Evolutionary conservation across 1,140 invertebrate genomes (phyloP), one percentile per base, ranked within the genome.

Genomic region (Probaryconus sp.): DNA sequence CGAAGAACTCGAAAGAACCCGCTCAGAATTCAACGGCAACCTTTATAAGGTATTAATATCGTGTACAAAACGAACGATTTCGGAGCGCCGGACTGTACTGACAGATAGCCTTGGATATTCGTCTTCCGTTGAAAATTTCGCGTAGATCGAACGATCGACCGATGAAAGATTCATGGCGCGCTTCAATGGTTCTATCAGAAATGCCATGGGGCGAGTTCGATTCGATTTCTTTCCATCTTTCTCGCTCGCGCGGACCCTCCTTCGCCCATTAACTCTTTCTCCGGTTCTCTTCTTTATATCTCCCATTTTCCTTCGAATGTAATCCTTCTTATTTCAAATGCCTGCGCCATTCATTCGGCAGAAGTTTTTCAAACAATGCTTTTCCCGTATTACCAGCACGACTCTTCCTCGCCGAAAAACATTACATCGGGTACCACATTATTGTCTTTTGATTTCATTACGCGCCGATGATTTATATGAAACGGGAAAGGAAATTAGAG

Each of bases 161-260:
- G 75, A 81, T 82, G 81, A 80, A 81, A 82, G 76, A 82, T 82
- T 81, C 81, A 83, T 81, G 73, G 70, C 72, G 40, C 38, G 77
- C 68, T 77, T 67, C 78, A 65, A 78, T 79, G 74, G 67, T 72
- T 75, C 77, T 64, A 81, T 81, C 78, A 71, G 71, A 79, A 81
- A 73, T 75, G 72, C 78, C 69, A 64, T 60, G 55, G 58, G 60
- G 71, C 60, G 37, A 58, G 9, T 5, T 17, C 50, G 28, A 56
- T 35, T 42, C 26, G 26, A 56, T 56, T 56, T 11, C 33, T 20
- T 37, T 35, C 6, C 33, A n/a, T 10, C 6, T 35, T 35, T 35
- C 14, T 14, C 21, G 10, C 13, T 2, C 7, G 24, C 16, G 7
- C 51, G 18, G 30, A 47, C 48, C 18, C 20, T 58, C 16, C 21